These are phyloP conservation scores for Stichopus horrens DNA, from an alignment of 53 echinoderm and acorn worm species.

Conservation along the genomic window DNA sequence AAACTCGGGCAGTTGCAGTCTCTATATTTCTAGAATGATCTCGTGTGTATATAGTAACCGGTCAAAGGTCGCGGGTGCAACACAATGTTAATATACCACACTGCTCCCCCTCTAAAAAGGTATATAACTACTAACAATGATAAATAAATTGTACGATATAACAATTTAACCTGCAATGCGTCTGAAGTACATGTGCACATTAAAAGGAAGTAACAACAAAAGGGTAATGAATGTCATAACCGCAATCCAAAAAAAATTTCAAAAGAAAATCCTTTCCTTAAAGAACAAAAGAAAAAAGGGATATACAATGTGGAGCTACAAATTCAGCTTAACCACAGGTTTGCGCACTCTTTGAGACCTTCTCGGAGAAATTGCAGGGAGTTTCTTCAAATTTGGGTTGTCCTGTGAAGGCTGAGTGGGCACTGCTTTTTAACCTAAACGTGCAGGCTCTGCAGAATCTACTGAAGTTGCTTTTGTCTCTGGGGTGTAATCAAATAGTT, in stretches of 20 bases:
- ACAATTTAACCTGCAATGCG: background rate
- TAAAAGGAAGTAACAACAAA: too few relatives aligned
- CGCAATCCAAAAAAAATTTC: too few relatives aligned
- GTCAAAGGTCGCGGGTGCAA: too few relatives aligned
- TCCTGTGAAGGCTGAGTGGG: background rate
- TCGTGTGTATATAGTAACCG: too few relatives aligned
- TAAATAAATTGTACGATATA: background rate
- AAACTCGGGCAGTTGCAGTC: too few relatives aligned
- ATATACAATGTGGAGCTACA: too few relatives aligned
- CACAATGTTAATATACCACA: slow-evolving; percentile 1
- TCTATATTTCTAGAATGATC: too few relatives aligned
- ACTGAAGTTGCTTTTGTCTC: background rate
- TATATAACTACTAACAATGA: too few relatives aligned
- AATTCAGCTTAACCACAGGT: slow-evolving; percentile 17
- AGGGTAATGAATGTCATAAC: too few relatives aligned
- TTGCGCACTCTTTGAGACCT: slow-evolving; percentile 12
- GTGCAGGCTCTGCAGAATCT: background rate
- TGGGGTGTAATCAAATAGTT: background rate
- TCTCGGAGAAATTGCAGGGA: background rate
- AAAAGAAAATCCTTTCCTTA: too few relatives aligned
- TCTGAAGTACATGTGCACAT: background rate
- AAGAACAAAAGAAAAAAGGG: too few relatives aligned
- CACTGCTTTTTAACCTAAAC: background rate
- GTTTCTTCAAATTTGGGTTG: background rate
- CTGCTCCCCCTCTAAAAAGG: background rate